Evolutionary conservation across 2,797 vertebrate genomes (phyloP).

Genomic region (Manis javanica): DNA sequence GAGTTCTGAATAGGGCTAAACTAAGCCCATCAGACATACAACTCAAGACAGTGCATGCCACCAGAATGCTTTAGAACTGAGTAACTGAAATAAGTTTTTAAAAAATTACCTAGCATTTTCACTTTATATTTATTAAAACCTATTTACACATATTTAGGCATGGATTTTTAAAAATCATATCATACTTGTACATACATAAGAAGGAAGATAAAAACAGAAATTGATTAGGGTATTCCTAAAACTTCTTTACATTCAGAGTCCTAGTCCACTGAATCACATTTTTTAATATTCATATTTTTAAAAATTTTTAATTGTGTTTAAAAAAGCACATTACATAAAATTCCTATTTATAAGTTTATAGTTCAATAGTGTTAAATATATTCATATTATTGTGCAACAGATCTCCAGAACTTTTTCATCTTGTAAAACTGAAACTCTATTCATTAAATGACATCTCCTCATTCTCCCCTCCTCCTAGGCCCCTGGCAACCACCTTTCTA

Average conservation of each 20-base stretch:
- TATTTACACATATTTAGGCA: background rate
- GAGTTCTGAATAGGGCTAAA: background rate
- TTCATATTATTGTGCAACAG: background rate
- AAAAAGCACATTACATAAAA: background rate
- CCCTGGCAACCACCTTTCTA: background rate
- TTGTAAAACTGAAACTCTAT: background rate
- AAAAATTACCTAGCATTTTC: background rate
- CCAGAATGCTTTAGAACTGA: background rate
- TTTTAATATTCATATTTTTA: background rate
- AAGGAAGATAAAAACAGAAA: slow-evolving; percentile 1
- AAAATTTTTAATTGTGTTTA: background rate
- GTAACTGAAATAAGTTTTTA: background rate
- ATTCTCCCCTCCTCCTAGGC: fast-evolving
- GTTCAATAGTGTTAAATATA: background rate
- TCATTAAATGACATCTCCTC: background rate
- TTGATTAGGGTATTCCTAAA: slow-evolving; percentile 6
- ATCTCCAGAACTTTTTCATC: background rate
- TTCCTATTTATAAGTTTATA: background rate
- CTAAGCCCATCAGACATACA: background rate
- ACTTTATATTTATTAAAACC: slow-evolving; percentile 18
- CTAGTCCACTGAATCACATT: background rate
- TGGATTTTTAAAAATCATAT: background rate
- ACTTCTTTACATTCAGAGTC: background rate
- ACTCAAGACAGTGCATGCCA: too few relatives aligned
- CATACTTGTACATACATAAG: background rate